Base-by-base conservation (phyloP, 2,888 invertebrate genomes). In the Siphonodentalium dalli region DNA sequence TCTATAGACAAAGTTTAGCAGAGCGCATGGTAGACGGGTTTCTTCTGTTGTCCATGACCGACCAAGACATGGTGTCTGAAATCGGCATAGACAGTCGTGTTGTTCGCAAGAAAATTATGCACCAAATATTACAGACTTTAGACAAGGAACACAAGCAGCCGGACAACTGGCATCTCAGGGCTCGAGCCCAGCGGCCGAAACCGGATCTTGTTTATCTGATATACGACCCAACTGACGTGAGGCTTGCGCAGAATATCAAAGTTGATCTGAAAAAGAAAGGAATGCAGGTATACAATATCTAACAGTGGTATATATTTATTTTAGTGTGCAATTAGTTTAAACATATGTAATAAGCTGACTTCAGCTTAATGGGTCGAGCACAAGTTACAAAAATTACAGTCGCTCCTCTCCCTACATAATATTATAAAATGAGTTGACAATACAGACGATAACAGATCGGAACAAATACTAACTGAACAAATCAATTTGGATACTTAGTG, bases 1-100 rank as follows among this genome's bases (percentile, higher is more conserved):
- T 79, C 46, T 80, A 79, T 53, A 58, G 79, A 6, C 79, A 78
- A 58, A 76, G 73, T 46, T 48, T 80, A 28, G 79, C 78, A 4
- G 80, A 80, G 59, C 66, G 69, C 37, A 75, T 75, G 74, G 74
- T 80, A 18, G 79, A 80, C 58, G 80, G 80, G 0, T 78, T 78
- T 58, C 63, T 80, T n/a, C 62, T 79, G n/a, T 74, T 77, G 74
- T 75, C 78, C 1, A 60, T 79, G 29, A 78, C 77, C 2, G 79
- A 79, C 44, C 69, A 71, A 33, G 80, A 80, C 56, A 75, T 80
- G 78, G 66, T 74, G 2, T 59, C 62, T 6, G 68, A 74, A 29
- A 59, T 79, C 11, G 74, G 75, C 5, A 74, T 79, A 20, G 80
- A 80, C 60, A 79, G 77, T 54, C 65, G 75, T 8, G 75, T 74